Percentiles rank a stretch among this genome's conserved stretches.
These are phyloP conservation scores for Germaria angustata DNA, from an alignment of 2,888 invertebrate genomes.

Conservation along the genomic window DNA sequence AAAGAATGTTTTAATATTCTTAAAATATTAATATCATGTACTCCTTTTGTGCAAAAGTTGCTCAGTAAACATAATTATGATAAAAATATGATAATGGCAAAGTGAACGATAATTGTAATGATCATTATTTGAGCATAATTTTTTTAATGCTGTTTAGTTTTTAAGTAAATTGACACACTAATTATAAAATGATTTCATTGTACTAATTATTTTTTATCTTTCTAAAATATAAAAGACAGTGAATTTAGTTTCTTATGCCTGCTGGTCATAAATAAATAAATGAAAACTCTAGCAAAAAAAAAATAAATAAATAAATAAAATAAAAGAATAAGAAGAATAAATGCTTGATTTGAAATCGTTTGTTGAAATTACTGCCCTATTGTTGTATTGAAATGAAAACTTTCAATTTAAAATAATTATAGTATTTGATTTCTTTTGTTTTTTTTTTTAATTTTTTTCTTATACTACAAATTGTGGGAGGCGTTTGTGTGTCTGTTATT, in stretches of 20 bases:
- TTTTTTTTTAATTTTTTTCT: not conserved
- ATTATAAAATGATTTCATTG: conserved; percentile 47
- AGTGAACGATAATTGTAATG: conserved; percentile 21
- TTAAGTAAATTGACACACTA: conserved; percentile 60
- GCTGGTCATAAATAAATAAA: not conserved
- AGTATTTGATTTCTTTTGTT: conserved; percentile 22
- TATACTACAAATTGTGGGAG: conserved; percentile 38
- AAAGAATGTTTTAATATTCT: conserved; percentile 27
- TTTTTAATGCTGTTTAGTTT: conserved; percentile 39
- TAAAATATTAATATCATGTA: conserved; percentile 29
- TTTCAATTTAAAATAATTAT: conserved; percentile 46
- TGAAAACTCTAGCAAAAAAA: not conserved
- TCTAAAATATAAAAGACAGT: not conserved
- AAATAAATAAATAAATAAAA: no score
- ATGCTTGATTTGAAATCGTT: conserved; percentile 19
- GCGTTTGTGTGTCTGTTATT: not conserved
- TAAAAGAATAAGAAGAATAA: conserved; percentile 2
- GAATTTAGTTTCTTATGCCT: not conserved
- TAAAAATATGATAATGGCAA: conserved; percentile 15
- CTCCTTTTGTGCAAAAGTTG: not conserved
- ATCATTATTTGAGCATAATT: conserved; percentile 19
- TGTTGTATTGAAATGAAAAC: conserved; percentile 5
- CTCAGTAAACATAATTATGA: conserved; percentile 44
- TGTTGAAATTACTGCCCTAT: conserved; percentile 6
- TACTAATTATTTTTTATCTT: not conserved